Evolutionary conservation across 2,113 vertebrate species (phyloP), one percentile per base, ranked within the genome.

Genomic region (Sinocyclocheilus grahami): DNA sequence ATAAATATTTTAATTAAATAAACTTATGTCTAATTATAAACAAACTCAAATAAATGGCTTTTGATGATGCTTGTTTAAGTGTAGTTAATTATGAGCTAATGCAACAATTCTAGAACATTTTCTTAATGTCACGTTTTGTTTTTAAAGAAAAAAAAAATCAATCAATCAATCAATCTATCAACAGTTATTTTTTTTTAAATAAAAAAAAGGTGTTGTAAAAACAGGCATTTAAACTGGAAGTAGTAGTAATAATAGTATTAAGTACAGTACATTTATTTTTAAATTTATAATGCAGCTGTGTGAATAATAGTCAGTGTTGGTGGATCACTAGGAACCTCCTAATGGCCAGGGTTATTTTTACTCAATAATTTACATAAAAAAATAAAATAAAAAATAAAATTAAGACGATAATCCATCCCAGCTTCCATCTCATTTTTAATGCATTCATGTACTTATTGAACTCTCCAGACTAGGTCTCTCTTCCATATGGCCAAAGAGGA

Each of bases 401-500:
- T 30, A 10, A 24, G 16, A 58, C 3, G 16, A 33, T 20, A 20
- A 75, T 75, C 22, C 39, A 75, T 75, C 22, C 39, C 39, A 74
- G 37, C 9, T 71, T 71, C 10, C 0, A 39, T 60, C 24, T 33
- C 30, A 30, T 33, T 60, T 65, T 37, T 13, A 39, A n/a, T 55
- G 39, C 69, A 42, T 55, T 48, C 60, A 88, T 65, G 8, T 11
- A n/a, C 18, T 48, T 76, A 4, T 22, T 63, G 4, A 48, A 60
- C 10, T 78, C 10, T 11, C 75, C 81, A 86, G 53, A 14, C n/a
- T 48, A 30, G 33, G 39, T 81, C 51, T 53, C 42, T 42, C 53
- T 9, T 82, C 74, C 60, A 8, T 51, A 77, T 82, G 84, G 48
- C 80, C 62, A 71, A 1, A 22, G 71, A 62, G 71, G 69, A 84